Evolutionary conservation across 2,797 vertebrate species (phyloP).

Genomic region (Melanotaenia boesemani): DNA sequence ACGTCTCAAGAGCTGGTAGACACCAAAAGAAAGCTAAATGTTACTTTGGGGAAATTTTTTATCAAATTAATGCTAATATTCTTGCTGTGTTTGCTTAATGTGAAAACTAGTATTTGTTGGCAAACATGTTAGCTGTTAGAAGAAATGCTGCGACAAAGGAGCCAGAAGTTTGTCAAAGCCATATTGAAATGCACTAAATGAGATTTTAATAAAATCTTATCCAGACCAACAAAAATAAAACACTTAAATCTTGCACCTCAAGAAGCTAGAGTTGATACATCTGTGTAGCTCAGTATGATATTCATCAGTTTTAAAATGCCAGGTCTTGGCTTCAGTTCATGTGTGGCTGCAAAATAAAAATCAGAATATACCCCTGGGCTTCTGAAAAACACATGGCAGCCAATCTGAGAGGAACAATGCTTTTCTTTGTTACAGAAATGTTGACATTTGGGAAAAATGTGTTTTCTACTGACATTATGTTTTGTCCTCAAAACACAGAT

Average conservation of each 20-base stretch:
- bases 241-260: neutral
- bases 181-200: no score
- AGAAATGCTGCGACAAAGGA: no score
- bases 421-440: slow-evolving; percentile 6
- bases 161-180: neutral
- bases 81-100: no score
- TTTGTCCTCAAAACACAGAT: neutral
- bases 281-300: neutral
- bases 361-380: slow-evolving; percentile 1
- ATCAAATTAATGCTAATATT: no score
- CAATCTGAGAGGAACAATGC: slow-evolving; percentile 1
- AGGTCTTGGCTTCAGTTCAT: neutral
- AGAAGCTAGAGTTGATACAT: neutral
- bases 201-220: no score
- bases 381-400: neutral
- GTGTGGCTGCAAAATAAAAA: neutral
- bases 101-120: no score
- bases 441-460: slow-evolving; percentile 34
- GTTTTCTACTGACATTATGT: neutral
- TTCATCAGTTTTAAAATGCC: fast-evolving
- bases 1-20: neutral
- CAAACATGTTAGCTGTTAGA: no score
- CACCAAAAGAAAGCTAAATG: neutral
- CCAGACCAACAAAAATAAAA: no score
- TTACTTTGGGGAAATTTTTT: no score